Evolutionary conservation across 1,140 invertebrate species (phyloP).

Genomic region (Plectrocnemia conspersa): DNA sequence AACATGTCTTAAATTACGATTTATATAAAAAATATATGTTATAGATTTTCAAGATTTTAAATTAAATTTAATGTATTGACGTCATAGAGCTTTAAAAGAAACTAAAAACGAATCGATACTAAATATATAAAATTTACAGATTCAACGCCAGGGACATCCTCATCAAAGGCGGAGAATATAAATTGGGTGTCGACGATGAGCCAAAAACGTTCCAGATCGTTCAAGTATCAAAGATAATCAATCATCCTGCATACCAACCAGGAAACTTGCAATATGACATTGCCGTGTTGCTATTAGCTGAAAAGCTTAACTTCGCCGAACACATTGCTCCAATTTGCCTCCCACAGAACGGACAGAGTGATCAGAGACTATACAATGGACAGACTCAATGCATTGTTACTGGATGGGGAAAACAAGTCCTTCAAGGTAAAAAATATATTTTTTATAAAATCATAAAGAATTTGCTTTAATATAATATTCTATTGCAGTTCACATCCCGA

Average conservation of each 20-base stretch:
- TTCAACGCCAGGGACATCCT: constrained; percentile 61
- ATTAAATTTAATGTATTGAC: too few species aligned
- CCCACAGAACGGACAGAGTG: constrained; percentile 45
- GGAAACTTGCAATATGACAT: constrained; percentile 63
- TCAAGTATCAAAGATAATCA: constrained; percentile 61
- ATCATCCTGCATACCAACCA: constrained; percentile 66
- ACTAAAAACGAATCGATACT: too few species aligned
- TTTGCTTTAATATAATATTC: not conserved
- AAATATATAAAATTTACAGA: too few species aligned
- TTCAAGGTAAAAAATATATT: constrained; percentile 63
- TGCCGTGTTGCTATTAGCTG: constrained; percentile 64
- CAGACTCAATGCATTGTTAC: constrained; percentile 63
- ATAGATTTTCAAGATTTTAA: too few species aligned
- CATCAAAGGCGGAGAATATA: constrained; percentile 81
- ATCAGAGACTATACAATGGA: constrained; percentile 48
- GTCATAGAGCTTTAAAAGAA: too few species aligned
- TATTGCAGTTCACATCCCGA: constrained; percentile 61
- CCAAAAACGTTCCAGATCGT: constrained; percentile 73
- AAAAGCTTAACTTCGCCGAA: constrained; percentile 58
- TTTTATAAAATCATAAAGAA: constrained; percentile 1
- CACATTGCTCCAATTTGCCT: constrained; percentile 75
- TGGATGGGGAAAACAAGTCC: constrained; percentile 74
- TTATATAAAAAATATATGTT: too few species aligned
- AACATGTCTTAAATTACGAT: too few species aligned
- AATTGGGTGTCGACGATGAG: constrained; percentile 73